Base-by-base conservation (phyloP, 2,113 vertebrate species). In the Melanocharis versteri region DNA sequence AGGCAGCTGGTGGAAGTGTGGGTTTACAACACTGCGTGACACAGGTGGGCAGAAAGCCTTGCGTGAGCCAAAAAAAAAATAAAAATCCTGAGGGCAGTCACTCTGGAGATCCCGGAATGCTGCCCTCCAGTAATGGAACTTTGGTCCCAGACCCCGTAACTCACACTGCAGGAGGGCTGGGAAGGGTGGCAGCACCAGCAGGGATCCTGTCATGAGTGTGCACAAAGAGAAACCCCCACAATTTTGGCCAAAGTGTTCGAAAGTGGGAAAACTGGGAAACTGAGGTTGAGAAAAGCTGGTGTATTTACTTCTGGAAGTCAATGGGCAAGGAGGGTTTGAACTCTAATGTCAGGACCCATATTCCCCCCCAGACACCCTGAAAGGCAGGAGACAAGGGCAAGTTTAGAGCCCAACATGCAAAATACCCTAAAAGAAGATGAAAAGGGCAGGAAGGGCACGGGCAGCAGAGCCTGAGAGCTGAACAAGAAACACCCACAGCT, bases 101-200 rank as follows among this genome's bases (percentile, higher is more conserved):
- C 0, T 0, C 37, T 1, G 3, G 54, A 40, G 60, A 54, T 57
- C 5, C 31, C 0, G 1, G 10, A 31, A 60, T 3, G 8, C 61
- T 83, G 69, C 40, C 31, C 27, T 45, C 31, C 0, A 1, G 15
- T 7, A 31, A n/a, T 2, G 12, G 80, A 45, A 19, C 20, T 70
- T 10, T 4, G 2, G 35, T 37, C 39, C 56, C 37, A 75, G 15
- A 42, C 2, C 17, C 26, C 1, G 0, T 8, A n/a, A 16, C 39
- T 56, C 39, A 50, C 54, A 33, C 13, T 10, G 4, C 27, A 39
- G 70, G 33, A 82, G 48, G 39, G 27, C 45, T 77, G 56, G 50
- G 30, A 42, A 39, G 35, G 42, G 50, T 1, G 6, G 58, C 15
- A 72, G 68, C 54, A 30, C 39, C 87, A 62, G 71, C 61, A 10